Evolutionary conservation across 2,113 vertebrate genomes (phyloP).

Genomic region (Apodemus speciosus): DNA sequence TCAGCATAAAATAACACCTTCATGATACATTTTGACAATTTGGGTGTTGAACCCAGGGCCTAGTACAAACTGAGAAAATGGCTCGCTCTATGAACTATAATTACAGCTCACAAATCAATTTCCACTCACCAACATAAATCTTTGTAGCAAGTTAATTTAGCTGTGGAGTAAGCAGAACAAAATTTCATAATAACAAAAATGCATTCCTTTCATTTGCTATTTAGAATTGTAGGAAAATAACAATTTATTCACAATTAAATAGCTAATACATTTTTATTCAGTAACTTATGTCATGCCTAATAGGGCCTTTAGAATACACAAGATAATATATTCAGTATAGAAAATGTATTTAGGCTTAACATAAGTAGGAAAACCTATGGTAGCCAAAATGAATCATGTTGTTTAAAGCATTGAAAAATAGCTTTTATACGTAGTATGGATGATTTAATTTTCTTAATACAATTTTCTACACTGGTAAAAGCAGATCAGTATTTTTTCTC

Average conservation of each 20-base stretch:
- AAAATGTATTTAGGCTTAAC: neutral
- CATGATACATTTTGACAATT: neutral
- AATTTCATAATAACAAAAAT: neutral
- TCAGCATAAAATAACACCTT: neutral
- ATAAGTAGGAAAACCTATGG: neutral
- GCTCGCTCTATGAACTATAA: neutral
- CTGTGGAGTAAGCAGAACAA: neutral
- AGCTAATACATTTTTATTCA: neutral
- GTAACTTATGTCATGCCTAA: neutral
- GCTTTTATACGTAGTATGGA: neutral
- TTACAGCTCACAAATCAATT: neutral
- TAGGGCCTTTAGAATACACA: neutral
- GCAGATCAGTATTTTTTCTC: neutral
- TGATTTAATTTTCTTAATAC: constrained; percentile 5
- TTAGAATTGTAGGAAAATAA: neutral
- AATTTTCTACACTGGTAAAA: neutral
- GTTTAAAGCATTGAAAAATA: constrained; percentile 6
- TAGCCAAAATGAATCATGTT: neutral
- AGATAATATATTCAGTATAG: neutral
- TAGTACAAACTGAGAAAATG: neutral
- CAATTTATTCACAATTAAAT: neutral
- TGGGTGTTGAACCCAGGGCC: neutral
- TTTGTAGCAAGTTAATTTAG: neutral
- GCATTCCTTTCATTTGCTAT: neutral
- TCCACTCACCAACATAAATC: neutral